Evolutionary conservation across 2,888 invertebrate species (phyloP), one percentile per base, ranked within the genome.

Genomic region (Pyrocoelia pectoralis): DNA sequence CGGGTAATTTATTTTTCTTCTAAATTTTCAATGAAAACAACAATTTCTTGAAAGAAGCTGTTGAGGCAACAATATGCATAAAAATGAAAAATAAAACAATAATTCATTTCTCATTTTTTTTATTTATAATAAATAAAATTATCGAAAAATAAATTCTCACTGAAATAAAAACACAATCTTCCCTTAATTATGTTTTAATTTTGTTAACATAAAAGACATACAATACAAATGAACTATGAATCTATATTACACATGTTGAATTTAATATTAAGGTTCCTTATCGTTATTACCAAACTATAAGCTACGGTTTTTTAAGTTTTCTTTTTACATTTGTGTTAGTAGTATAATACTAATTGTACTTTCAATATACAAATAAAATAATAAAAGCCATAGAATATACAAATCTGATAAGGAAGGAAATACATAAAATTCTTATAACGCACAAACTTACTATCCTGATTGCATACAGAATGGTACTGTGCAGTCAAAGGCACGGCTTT

Each of bases 311-410:
- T 17, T 17, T 17, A 46, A 46, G 8, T 13, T 13, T 46, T 43
- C 14, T 46, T 46, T 46, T 46, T 46, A 46, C 46, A 46, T 10
- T 46, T 17, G 2, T 46, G 8, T 46, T 17, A 18, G 9, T 18
- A 9, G 5, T n/a, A 2, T 46, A 46, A 46, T 17, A 13, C 50
- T 50, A 50, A 24, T 58, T 58, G 58, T 58, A 58, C 58, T 58
- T 19, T 58, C 40, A 57, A 57, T 49, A 57, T 50, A 57, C 49
- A 57, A 50, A 57, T 57, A 40, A 57, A 38, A 15, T 4, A 2
- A 33, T 33, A 33, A 33, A 5, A 24, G 3, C 24, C 3, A 24
- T 33, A 33, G n/a, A 33, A 33, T 33, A 33, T 33, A 33, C 33
- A 33, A 33, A n/a, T 33, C 8, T 33, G 9, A 33, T 33, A 8